Conservation (phyloP, 92 coral and sea anemone genomes). For the Epizoanthus rinbou region DNA sequence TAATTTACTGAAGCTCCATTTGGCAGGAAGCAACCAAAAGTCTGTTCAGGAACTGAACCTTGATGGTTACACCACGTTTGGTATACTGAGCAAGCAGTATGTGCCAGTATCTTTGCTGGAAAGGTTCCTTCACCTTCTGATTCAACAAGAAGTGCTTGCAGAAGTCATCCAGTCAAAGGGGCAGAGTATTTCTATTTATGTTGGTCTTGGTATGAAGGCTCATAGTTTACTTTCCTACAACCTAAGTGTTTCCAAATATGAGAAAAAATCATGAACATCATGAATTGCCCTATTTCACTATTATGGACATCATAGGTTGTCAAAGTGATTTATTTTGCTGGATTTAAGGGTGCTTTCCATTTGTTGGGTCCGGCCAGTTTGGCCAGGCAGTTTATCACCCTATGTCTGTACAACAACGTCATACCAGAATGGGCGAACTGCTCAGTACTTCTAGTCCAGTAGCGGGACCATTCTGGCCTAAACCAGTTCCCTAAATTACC, state of each 20-base stretch:
- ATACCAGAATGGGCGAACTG: no score
- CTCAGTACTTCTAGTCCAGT: no score
- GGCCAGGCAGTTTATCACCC: no score
- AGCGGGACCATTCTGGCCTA: no score
- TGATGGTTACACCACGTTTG: slow-evolving; percentile 45
- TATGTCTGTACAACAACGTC: no score
- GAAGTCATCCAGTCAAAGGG: slow-evolving; percentile 37
- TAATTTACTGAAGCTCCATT: slow-evolving; percentile 44
- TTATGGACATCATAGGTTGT: no score
- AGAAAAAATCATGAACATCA: not conserved
- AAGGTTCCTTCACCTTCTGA: slow-evolving; percentile 45
- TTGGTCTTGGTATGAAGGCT: slow-evolving; percentile 54
- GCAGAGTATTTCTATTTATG: slow-evolving; percentile 12
- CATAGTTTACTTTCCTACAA: slow-evolving; percentile 57
- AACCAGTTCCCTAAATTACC: no score
- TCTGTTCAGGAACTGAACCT: slow-evolving; percentile 24
- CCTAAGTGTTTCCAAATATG: slow-evolving; percentile 43
- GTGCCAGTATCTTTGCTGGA: slow-evolving; percentile 44
- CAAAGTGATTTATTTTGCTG: no score
- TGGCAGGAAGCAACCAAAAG: slow-evolving; percentile 55
- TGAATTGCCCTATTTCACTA: no score
- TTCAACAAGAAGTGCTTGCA: slow-evolving; percentile 48
- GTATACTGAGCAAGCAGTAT: slow-evolving; percentile 48
- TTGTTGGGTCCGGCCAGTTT: no score
- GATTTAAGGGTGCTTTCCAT: no score